These are phyloP conservation scores for Penaeus japonicus DNA, from an alignment of 1,140 invertebrate species.

Conservation along the genomic window DNA sequence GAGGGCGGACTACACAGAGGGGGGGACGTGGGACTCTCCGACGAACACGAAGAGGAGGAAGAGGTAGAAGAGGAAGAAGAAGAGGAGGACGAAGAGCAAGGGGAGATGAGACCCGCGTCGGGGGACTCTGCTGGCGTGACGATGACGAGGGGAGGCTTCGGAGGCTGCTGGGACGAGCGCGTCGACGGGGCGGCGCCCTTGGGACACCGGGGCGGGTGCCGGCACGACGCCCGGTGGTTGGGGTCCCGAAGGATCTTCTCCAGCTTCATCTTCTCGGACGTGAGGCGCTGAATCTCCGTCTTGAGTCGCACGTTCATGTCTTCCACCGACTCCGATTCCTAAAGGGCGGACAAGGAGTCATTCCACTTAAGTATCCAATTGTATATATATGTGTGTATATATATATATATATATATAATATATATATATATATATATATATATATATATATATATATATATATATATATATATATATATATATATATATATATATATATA, in stretches of 20 bases:
- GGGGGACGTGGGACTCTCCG: slow-evolving; percentile 26
- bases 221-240: slow-evolving; percentile 47
- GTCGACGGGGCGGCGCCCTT: not conserved
- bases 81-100: slow-evolving; percentile 26
- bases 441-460: too few species aligned
- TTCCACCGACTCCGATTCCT: slow-evolving; percentile 85
- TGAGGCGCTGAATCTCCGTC: slow-evolving; percentile 78
- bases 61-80: slow-evolving; percentile 40
- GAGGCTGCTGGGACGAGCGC: not conserved
- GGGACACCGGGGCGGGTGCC: slow-evolving; percentile 36
- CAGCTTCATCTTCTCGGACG: slow-evolving; percentile 46
- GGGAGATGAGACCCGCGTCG: slow-evolving; percentile 24
- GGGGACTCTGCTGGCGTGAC: slow-evolving; percentile 51
- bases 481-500: too few species aligned
- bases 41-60: not conserved
- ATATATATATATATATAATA: too few species aligned
- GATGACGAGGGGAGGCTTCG: slow-evolving; percentile 42
- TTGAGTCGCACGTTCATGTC: slow-evolving; percentile 87
- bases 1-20: not conserved
- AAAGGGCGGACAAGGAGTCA: slow-evolving; percentile 53
- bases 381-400: too few species aligned
- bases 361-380: too few species aligned
- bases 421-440: too few species aligned
- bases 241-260: slow-evolving; percentile 52
- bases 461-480: too few species aligned